Percentiles rank a stretch among this genome's conserved stretches.
Evolutionary conservation across 1,140 invertebrate genomes (phyloP).

Genomic region (Wasmannia auropunctata): DNA sequence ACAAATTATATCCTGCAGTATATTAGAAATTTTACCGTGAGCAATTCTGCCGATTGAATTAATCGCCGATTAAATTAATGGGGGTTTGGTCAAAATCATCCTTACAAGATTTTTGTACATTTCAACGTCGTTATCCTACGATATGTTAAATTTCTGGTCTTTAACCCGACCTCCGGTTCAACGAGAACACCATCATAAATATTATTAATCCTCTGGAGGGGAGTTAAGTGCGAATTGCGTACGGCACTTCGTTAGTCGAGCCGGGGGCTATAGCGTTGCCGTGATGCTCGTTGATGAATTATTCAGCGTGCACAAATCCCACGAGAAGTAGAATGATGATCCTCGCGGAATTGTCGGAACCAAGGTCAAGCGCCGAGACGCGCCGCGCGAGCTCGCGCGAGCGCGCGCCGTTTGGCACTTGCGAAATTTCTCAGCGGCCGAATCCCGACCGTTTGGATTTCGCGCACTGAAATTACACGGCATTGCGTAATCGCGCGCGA

Average conservation of each 20-base stretch:
- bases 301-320: slow-evolving; percentile 63
- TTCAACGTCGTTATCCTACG: neutral
- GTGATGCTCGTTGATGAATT: slow-evolving; percentile 57
- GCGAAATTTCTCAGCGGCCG: slow-evolving; percentile 53
- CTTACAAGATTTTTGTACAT: neutral
- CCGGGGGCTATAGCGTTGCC: neutral
- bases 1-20: too few species aligned
- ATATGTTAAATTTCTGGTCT: neutral
- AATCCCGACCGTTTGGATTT: slow-evolving; percentile 24
- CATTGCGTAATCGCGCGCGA: slow-evolving; percentile 45
- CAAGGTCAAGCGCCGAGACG: slow-evolving; percentile 58
- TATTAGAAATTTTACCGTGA: neutral
- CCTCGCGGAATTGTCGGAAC: slow-evolving; percentile 55
- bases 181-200: neutral
- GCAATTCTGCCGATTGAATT: neutral
- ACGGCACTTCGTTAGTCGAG: slow-evolving; percentile 15
- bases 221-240: slow-evolving; percentile 25
- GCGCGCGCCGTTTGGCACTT: slow-evolving; percentile 63
- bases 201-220: neutral
- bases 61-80: neutral
- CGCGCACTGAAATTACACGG: slow-evolving; percentile 38
- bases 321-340: slow-evolving; percentile 64
- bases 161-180: neutral
- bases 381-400: slow-evolving; percentile 31
- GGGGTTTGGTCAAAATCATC: neutral